phyloP scores from a whole-genome alignment of 2,797 vertebrate species.

The Anniella stebbinsi region DNA sequence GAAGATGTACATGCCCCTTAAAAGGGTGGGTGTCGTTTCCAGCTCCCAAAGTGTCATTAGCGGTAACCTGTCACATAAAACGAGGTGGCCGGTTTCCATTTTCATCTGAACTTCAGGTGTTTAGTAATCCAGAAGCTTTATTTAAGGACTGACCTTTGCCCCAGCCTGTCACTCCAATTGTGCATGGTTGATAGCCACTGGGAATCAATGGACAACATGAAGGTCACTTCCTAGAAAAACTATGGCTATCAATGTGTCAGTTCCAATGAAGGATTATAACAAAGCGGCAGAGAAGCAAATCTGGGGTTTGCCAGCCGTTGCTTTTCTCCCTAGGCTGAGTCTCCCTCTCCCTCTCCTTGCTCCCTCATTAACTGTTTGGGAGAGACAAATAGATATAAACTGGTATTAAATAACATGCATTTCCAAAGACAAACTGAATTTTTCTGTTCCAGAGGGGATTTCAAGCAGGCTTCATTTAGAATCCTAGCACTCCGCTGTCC shows the following conservation, averaged over 20 bases:
- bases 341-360: conserved; percentile 7
- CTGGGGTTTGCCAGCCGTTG: conserved; percentile 51
- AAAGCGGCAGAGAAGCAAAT: conserved; percentile 77
- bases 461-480: not conserved
- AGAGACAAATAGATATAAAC: conserved; percentile 60
- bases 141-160: conserved; percentile 90
- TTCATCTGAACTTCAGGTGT: conserved; percentile 82
- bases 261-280: conserved; percentile 86
- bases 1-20: conserved; percentile 44
- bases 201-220: conserved; percentile 87
- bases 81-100: conserved; percentile 82
- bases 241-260: conserved; percentile 87
- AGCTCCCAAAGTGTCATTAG: conserved; percentile 66
- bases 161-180: conserved; percentile 83
- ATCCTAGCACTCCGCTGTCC: not conserved
- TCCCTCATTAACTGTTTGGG: conserved; percentile 18
- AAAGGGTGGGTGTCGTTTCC: conserved; percentile 54
- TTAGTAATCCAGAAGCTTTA: conserved; percentile 86
- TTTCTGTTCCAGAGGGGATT: not conserved
- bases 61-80: conserved; percentile 75
- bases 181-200: conserved; percentile 83
- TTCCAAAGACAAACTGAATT: conserved; percentile 32
- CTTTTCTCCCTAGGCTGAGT: conserved; percentile 29
- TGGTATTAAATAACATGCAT: conserved; percentile 36
- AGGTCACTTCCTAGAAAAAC: conserved; percentile 88